These are phyloP conservation scores for Datnioides undecimradiatus DNA, from an alignment of 2,113 vertebrate genomes.

Conservation along the genomic window DNA sequence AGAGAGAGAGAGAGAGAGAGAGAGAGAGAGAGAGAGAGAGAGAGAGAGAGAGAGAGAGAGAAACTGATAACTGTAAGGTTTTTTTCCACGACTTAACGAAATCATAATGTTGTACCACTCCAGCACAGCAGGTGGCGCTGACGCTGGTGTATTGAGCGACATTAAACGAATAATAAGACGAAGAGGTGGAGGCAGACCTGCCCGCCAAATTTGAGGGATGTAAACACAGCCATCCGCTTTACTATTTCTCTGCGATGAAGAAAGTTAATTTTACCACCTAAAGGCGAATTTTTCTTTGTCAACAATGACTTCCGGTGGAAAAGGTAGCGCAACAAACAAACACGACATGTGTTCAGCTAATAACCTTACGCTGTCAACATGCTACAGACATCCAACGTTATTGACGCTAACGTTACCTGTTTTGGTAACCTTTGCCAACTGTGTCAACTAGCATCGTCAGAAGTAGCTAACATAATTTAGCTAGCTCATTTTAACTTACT, in stretches of 20 bases:
- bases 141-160: background rate
- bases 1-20: background rate
- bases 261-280: background rate
- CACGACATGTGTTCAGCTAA: background rate
- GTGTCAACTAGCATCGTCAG: too few relatives aligned
- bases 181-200: background rate
- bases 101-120: background rate
- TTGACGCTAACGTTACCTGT: background rate
- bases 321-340: slow-evolving; percentile 50
- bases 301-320: slow-evolving; percentile 59
- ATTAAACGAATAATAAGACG: background rate
- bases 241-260: background rate
- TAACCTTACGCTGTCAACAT: background rate
- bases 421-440: background rate
- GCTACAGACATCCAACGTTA: too few relatives aligned
- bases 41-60: background rate
- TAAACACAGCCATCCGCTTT: slow-evolving; percentile 50
- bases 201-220: slow-evolving; percentile 77
- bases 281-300: background rate
- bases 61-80: background rate
- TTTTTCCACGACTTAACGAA: too few relatives aligned
- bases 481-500: background rate
- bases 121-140: slow-evolving; percentile 12
- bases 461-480: background rate
- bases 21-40: background rate